phyloP scores from a whole-genome alignment of 2,888 invertebrate genomes.

The Erebia aethiops region DNA sequence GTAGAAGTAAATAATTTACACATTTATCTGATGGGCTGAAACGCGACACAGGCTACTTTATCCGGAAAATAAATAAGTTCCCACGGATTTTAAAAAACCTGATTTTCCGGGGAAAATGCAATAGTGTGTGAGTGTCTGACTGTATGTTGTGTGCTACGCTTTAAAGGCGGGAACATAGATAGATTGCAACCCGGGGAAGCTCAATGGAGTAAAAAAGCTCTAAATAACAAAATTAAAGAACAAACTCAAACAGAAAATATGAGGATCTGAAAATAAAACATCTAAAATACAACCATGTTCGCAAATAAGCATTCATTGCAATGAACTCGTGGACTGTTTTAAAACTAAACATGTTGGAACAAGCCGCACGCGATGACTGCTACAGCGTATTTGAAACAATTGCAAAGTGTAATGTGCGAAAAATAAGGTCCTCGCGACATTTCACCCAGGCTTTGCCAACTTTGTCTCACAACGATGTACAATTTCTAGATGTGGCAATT shows the following conservation, averaged over 20 bases:
- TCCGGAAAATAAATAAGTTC: too few species aligned
- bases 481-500: conserved; percentile 37
- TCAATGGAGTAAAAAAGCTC: background rate
- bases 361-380: conserved; percentile 55
- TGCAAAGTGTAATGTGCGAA: conserved; percentile 79
- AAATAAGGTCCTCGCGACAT: conserved; percentile 75
- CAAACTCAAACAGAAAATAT: background rate
- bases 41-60: too few species aligned
- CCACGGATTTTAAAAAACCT: too few species aligned
- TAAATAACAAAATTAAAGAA: background rate
- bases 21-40: too few species aligned
- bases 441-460: conserved; percentile 31
- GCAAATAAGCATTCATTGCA: conserved; percentile 14
- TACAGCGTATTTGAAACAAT: conserved; percentile 77
- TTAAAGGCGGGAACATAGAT: too few species aligned
- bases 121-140: too few species aligned
- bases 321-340: conserved; percentile 38
- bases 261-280: conserved; percentile 6
- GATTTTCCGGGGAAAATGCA: too few species aligned
- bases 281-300: background rate
- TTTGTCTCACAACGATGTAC: conserved; percentile 20
- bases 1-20: too few species aligned
- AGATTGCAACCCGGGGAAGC: too few species aligned
- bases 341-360: conserved; percentile 51
- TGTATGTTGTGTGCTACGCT: too few species aligned